A percentile compares a stretch with the other conserved stretches of the same genome.
Evolutionary conservation across 2,113 vertebrate species (phyloP).

Genomic region (Varanus komodoensis): DNA sequence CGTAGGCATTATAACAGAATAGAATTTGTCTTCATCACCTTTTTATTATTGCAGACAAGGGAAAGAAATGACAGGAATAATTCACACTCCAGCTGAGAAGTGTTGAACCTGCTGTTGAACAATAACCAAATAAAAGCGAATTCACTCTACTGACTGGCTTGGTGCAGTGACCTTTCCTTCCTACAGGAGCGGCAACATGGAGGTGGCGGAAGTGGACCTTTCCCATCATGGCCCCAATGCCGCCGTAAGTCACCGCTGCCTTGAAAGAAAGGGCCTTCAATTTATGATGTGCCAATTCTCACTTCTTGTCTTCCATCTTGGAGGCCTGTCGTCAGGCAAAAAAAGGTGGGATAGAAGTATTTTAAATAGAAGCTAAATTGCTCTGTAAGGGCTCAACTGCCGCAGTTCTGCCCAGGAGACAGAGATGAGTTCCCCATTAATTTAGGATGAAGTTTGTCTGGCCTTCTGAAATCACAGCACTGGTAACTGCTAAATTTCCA

Average conservation of each 20-base stretch:
- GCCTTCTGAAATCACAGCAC: not conserved
- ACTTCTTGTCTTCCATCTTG: not conserved
- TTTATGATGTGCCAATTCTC: not conserved
- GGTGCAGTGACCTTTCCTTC: constrained; percentile 70
- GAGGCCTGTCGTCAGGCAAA: not conserved
- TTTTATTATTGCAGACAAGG: constrained; percentile 76
- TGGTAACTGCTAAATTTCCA: not conserved
- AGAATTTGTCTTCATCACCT: constrained; percentile 80
- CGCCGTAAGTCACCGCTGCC: constrained; percentile 15
- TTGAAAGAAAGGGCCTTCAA: not conserved
- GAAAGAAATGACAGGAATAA: constrained; percentile 64
- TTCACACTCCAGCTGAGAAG: constrained; percentile 71
- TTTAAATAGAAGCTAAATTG: not conserved
- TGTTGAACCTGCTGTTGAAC: constrained; percentile 77
- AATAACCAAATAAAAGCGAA: constrained; percentile 82
- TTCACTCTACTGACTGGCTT: constrained; percentile 63
- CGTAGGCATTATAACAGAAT: constrained; percentile 74
- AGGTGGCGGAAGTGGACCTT: not conserved
- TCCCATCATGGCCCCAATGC: not conserved
- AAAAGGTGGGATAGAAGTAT: too few species aligned
- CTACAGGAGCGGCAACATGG: not conserved
- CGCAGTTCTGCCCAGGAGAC: not conserved
- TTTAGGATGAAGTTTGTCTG: not conserved
- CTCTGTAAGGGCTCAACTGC: not conserved
- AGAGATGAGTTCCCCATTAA: too few species aligned